These are phyloP conservation scores for Tautogolabrus adspersus DNA, from an alignment of 2,113 vertebrate species.

Conservation along the genomic window DNA sequence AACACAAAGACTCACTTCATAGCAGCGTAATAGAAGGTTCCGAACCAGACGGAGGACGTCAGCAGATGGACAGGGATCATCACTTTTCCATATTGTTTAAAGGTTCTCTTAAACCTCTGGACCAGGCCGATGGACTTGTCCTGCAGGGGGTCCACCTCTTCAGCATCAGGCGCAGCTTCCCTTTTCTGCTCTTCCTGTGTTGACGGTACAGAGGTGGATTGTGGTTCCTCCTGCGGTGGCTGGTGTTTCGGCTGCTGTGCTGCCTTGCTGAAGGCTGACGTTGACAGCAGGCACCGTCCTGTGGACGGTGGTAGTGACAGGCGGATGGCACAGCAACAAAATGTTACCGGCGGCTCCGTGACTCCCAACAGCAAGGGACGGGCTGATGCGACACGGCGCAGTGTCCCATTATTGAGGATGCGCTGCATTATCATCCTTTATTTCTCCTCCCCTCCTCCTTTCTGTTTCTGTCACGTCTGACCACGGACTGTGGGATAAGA, in stretches of 20 bases:
- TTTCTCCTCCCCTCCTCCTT: slow-evolving; percentile 13
- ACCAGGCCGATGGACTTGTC: slow-evolving; percentile 92
- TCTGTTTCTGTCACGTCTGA: slow-evolving; percentile 35
- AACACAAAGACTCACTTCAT: slow-evolving; percentile 89
- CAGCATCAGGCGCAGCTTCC: background rate
- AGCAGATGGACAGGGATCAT: slow-evolving; percentile 95
- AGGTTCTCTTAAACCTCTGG: slow-evolving; percentile 95
- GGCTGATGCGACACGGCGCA: slow-evolving; percentile 71
- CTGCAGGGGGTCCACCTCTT: slow-evolving; percentile 91
- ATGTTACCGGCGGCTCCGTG: slow-evolving; percentile 45
- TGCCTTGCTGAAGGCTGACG: slow-evolving; percentile 54
- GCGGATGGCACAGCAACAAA: slow-evolving; percentile 64
- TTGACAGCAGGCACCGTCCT: slow-evolving; percentile 50
- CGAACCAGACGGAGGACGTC: slow-evolving; percentile 94
- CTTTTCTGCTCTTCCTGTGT: slow-evolving; percentile 10
- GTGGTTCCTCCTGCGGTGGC: background rate
- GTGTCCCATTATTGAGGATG: slow-evolving; percentile 72
- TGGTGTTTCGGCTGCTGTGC: slow-evolving; percentile 64
- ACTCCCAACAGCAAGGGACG: slow-evolving; percentile 66
- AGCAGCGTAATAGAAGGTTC: slow-evolving; percentile 96
- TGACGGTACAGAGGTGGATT: slow-evolving; percentile 18
- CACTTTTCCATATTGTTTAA: slow-evolving; percentile 98
- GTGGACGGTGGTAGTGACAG: background rate
- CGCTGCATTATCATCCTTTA: slow-evolving; percentile 82
- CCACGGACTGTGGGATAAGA: slow-evolving; percentile 36